Evolutionary conservation across 2,113 vertebrate genomes (phyloP).

Genomic region (Cyanoderma ruficeps): DNA sequence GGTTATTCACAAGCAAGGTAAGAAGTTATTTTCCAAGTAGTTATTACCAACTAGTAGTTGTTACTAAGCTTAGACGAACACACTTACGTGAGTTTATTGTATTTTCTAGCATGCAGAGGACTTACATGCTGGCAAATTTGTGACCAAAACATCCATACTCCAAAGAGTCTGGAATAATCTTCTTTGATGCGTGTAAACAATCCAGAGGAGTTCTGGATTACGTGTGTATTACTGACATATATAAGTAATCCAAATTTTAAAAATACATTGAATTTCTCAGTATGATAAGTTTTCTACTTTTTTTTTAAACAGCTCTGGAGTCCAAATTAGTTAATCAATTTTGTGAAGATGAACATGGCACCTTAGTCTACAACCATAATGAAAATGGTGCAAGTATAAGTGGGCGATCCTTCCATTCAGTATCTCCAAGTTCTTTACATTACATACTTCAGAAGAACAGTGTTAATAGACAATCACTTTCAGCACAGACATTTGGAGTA

Average conservation of each 20-base stretch:
- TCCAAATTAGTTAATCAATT: constrained; percentile 89
- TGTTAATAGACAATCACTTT: background rate
- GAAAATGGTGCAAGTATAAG: constrained; percentile 72
- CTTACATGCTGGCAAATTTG: background rate
- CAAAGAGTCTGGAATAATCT: background rate
- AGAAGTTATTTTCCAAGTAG: background rate
- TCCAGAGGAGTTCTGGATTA: background rate
- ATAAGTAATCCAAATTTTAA: background rate
- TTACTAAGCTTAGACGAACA: background rate
- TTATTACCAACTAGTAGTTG: background rate
- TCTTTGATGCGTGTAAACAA: background rate
- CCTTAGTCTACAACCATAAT: constrained; percentile 80
- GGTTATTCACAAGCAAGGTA: background rate
- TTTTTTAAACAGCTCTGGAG: constrained; percentile 81
- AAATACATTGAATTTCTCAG: background rate
- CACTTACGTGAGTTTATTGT: background rate
- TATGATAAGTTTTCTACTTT: background rate
- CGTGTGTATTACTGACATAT: background rate
- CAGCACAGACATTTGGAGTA: constrained; percentile 31
- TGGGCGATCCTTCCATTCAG: constrained; percentile 15
- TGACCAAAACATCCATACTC: background rate
- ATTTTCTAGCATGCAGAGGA: background rate
- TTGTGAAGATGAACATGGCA: constrained; percentile 90
- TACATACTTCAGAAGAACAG: constrained; percentile 17
- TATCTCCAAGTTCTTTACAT: constrained; percentile 22